Percentiles rank a stretch among this genome's conserved stretches.
Conservation (phyloP, 2,888 invertebrate species). For the Siphonodentalium dalli region DNA sequence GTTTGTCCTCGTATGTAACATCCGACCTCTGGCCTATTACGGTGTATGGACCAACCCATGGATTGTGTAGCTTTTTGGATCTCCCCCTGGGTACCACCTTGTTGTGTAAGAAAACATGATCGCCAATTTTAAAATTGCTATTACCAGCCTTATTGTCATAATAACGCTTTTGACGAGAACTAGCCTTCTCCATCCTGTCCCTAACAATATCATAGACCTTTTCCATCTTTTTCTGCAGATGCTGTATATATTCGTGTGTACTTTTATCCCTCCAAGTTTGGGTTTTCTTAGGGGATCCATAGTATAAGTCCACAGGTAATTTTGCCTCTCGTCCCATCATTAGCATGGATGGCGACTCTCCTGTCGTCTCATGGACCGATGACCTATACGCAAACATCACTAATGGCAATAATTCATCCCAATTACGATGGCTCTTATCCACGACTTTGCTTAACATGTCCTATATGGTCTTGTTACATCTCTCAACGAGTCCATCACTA, state of each 20-base stretch:
- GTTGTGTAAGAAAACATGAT: background rate
- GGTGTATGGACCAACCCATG: background rate
- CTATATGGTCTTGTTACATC: slow-evolving; percentile 18
- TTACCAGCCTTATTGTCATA: slow-evolving; percentile 11
- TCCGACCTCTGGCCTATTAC: background rate
- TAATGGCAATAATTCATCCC: slow-evolving; percentile 19
- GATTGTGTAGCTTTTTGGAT: background rate
- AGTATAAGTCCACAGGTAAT: slow-evolving; percentile 17
- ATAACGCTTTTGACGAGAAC: slow-evolving; percentile 1
- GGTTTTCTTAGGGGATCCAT: background rate
- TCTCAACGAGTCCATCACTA: slow-evolving; percentile 25
- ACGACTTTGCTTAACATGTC: slow-evolving; percentile 16
- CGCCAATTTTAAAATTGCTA: background rate
- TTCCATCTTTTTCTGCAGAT: background rate
- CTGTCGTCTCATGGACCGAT: slow-evolving; percentile 8
- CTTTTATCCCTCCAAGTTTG: background rate
- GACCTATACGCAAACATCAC: slow-evolving; percentile 16
- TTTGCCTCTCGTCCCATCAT: slow-evolving; percentile 10
- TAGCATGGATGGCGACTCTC: slow-evolving; percentile 5
- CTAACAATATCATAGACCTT: slow-evolving; percentile 5
- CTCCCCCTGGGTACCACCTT: background rate
- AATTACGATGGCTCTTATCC: slow-evolving; percentile 17
- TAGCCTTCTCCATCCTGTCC: slow-evolving; percentile 3
- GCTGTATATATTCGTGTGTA: slow-evolving; percentile 1
- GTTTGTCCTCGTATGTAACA: background rate